Evolutionary conservation across 1,140 invertebrate species (phyloP).

Genomic region (Cherax destructor): DNA sequence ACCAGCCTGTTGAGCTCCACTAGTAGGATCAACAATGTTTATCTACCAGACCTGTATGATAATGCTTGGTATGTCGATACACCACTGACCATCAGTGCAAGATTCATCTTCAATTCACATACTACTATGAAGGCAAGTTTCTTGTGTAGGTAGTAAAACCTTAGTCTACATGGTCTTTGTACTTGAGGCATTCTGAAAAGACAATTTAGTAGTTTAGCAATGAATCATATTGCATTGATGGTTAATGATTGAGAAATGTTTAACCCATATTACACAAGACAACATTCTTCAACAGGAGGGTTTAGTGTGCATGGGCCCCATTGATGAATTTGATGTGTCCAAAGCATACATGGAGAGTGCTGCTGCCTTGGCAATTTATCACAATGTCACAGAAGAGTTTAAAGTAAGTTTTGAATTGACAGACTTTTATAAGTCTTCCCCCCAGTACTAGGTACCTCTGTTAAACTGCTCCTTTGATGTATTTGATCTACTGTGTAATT

Average conservation of each 20-base stretch:
- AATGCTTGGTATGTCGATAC: slow-evolving; percentile 19
- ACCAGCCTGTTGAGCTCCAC: background rate
- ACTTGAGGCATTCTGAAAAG: background rate
- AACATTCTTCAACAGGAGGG: background rate
- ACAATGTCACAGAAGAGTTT: slow-evolving; percentile 14
- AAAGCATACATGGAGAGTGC: background rate
- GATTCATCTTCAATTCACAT: background rate
- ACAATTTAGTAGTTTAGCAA: too few species aligned
- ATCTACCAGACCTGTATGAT: slow-evolving; percentile 10
- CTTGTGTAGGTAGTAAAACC: too few species aligned
- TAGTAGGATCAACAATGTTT: background rate
- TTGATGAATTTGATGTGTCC: background rate
- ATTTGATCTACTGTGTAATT: too few species aligned
- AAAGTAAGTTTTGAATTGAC: background rate
- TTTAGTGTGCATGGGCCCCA: background rate
- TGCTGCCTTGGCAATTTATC: background rate
- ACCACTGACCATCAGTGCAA: background rate
- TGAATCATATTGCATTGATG: background rate
- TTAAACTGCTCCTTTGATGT: too few species aligned
- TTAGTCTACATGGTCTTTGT: background rate
- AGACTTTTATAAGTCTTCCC: too few species aligned
- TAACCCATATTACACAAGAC: background rate
- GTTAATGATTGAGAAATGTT: background rate
- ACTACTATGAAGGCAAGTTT: slow-evolving; percentile 2
- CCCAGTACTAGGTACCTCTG: too few species aligned